Evolutionary conservation across 1,140 invertebrate genomes (phyloP).

Genomic region (Caenorhabditis remanei): DNA sequence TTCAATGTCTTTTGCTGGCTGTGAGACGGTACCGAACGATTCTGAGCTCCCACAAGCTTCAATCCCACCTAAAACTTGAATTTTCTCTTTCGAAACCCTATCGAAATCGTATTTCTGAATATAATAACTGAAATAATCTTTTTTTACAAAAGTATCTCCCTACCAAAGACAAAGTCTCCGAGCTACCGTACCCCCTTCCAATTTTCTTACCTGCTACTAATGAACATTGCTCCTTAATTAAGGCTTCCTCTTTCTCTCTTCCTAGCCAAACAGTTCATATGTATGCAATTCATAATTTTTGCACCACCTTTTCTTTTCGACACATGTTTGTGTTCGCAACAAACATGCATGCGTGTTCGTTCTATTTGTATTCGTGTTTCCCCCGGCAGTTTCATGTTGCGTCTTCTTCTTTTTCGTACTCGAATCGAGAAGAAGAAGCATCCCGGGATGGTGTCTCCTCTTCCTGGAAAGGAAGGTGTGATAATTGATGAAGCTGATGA

Average conservation of each 20-base stretch:
- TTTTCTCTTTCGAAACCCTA: too few relatives aligned
- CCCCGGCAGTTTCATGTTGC: constrained; percentile 51
- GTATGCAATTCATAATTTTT: constrained; percentile 50
- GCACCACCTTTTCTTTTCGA: background rate
- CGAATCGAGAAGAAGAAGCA: background rate
- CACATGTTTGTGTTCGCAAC: constrained; percentile 51
- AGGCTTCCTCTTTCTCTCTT: background rate
- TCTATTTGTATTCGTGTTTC: constrained; percentile 46
- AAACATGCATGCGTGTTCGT: constrained; percentile 52
- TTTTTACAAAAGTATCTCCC: background rate
- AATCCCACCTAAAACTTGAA: too few relatives aligned
- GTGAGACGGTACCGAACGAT: too few relatives aligned
- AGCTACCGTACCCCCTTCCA: too few relatives aligned
- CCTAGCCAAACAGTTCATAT: background rate
- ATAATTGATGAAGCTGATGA: constrained; percentile 39
- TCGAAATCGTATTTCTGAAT: background rate
- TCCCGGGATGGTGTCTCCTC: background rate
- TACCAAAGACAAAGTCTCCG: background rate
- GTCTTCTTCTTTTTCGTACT: constrained; percentile 41
- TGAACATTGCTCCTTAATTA: background rate
- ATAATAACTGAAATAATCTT: background rate
- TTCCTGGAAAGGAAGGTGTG: constrained; percentile 36
- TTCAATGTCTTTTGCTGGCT: too few relatives aligned
- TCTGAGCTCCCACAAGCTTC: too few relatives aligned
- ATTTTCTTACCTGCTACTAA: background rate